Base-by-base conservation (phyloP, 2,888 invertebrate species). In the Tenthredo distinguenda region DNA sequence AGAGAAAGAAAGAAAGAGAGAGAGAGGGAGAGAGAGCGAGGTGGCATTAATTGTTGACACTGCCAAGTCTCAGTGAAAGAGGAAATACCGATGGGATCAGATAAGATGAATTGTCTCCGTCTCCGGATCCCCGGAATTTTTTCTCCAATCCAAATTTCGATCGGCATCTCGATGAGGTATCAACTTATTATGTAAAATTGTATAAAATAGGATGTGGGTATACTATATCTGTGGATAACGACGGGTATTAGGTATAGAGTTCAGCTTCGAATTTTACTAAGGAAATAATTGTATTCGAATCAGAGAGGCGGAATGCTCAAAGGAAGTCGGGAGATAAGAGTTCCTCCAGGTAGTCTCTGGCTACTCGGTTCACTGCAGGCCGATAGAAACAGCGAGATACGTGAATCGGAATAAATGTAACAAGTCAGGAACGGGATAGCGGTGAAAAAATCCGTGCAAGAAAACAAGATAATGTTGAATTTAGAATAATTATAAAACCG, bases 331-430 rank as follows among this genome's bases (percentile, higher is more conserved):
- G 62, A 81, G 81, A 81, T 81, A 81, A 62, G 65, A 37, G 50
- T n/a, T 74, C 5, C 43, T 43, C 12, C 40, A 47, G 40, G 40
- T 74, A 74, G 43, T 74, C 74, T 40, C 43, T 74, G 37, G 37
- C 15, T 31, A 26, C 72, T 74, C 43, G 40, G 72, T 40, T 18
- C 72, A 26, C 72, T 74, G 34, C 50, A 50, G 18, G 6, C 77
- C 58, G 81, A 81, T 81, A 58, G 81, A 58, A 81, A 62, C 81
- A 40, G 31, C 62, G 34, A 77, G 77, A 77, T 62, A 62, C 58
- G 58, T 31, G 40, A 62, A 81, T 81, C 81, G 81, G 81, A 81
- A 81, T 81, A 62, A 77, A 40, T 40, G 77, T 77, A 77, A 77
- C 77, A 77, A 77, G 77, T 77, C 77, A 9, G 55, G 40, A 21